Evolutionary conservation across 2,797 vertebrate genomes (phyloP).

Genomic region (Oreochromis grahami): DNA sequence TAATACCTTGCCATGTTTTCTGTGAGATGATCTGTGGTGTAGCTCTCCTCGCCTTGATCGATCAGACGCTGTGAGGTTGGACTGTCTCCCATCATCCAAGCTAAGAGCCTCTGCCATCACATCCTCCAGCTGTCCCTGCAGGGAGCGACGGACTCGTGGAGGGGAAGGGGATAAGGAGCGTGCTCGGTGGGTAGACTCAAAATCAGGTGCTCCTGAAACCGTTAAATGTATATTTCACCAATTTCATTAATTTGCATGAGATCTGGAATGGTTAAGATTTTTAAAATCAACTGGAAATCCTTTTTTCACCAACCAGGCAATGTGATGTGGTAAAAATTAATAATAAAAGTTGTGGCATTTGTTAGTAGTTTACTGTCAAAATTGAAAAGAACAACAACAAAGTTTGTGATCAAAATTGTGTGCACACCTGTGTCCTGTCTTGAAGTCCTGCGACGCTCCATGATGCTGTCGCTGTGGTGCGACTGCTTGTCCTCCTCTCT

Average conservation of each 20-base stretch:
- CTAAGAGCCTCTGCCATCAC: conserved; percentile 28
- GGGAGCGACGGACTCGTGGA: conserved; percentile 27
- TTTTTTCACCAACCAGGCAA: neutral
- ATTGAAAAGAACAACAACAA: neutral
- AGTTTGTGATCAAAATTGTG: neutral
- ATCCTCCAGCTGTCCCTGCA: conserved; percentile 39
- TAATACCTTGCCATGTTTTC: conserved; percentile 44
- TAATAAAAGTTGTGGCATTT: neutral
- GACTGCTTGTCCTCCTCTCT: conserved; percentile 81
- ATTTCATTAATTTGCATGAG: neutral
- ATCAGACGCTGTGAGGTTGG: conserved; percentile 12
- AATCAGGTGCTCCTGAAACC: conserved; percentile 49
- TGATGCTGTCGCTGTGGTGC: conserved; percentile 84
- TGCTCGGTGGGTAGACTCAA: conserved; percentile 48
- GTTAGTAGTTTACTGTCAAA: neutral
- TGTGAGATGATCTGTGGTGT: conserved; percentile 50
- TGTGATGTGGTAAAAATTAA: neutral
- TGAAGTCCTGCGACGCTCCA: conserved; percentile 70
- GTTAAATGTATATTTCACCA: neutral
- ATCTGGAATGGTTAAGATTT: neutral
- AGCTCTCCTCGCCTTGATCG: conserved; percentile 36
- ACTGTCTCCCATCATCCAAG: conserved; percentile 29
- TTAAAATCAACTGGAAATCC: neutral
- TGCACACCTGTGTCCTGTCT: conserved; percentile 20
- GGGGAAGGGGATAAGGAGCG: conserved; percentile 81